These are phyloP conservation scores for Python bivittatus DNA, from an alignment of 2,113 vertebrate genomes.

Conservation along the genomic window DNA sequence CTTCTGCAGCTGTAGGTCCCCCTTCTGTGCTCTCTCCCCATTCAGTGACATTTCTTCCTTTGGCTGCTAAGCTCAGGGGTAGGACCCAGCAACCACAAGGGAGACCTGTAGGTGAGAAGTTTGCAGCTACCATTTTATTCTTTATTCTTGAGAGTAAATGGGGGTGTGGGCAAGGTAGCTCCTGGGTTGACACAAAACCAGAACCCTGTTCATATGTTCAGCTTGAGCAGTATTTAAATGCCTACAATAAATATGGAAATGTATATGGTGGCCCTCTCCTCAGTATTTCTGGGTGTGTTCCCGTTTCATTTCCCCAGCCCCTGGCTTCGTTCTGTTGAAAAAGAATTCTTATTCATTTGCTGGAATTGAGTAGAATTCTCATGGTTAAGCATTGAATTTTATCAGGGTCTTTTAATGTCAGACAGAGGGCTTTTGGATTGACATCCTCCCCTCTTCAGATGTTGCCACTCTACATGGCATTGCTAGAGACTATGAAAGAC, in stretches of 20 bases:
- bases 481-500: neutral
- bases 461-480: neutral
- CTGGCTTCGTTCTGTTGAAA: neutral
- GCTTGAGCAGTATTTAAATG: neutral
- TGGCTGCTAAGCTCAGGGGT: too few species aligned
- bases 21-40: neutral
- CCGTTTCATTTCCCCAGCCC: neutral
- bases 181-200: neutral
- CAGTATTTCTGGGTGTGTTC: neutral
- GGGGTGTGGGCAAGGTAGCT: too few species aligned
- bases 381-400: neutral
- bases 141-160: neutral
- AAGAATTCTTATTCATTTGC: neutral
- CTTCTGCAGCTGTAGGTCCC: neutral
- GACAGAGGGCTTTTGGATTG: neutral
- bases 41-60: too few species aligned
- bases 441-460: neutral
- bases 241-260: neutral
- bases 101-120: neutral
- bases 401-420: neutral
- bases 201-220: neutral
- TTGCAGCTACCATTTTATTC: neutral
- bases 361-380: neutral
- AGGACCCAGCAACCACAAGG: too few species aligned
- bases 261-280: neutral